phyloP scores from a whole-genome alignment of 2,888 invertebrate species.

The Acrobasis consociella region DNA sequence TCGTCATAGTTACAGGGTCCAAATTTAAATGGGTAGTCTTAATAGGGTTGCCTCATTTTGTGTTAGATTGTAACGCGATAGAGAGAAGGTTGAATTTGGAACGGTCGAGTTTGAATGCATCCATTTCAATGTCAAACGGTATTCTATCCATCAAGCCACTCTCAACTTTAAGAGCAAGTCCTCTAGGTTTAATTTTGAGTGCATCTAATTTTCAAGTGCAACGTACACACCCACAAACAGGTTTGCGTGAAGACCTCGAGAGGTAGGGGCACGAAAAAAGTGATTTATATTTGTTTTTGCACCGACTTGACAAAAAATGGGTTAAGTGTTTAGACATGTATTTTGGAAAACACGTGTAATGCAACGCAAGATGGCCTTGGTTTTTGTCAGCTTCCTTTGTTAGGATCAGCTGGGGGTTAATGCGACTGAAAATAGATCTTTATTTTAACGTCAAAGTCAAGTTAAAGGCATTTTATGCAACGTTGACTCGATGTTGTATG shows the following conservation, averaged over 20 bases:
- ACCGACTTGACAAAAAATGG: slow-evolving; percentile 59
- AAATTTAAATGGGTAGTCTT: slow-evolving; percentile 27
- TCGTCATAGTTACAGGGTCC: slow-evolving; percentile 3
- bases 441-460: slow-evolving; percentile 2
- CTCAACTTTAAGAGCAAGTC: not conserved
- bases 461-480: not conserved
- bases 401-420: slow-evolving; percentile 17
- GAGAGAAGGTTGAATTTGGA: slow-evolving; percentile 27
- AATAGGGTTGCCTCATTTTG: slow-evolving; percentile 12
- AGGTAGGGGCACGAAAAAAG: slow-evolving; percentile 50
- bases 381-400: slow-evolving; percentile 41
- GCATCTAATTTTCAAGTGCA: slow-evolving; percentile 40
- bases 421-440: slow-evolving; percentile 5
- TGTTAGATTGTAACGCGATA: slow-evolving; percentile 20
- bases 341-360: slow-evolving; percentile 60
- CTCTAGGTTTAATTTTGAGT: slow-evolving; percentile 28
- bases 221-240: slow-evolving; percentile 46
- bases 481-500: not conserved
- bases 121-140: slow-evolving; percentile 44
- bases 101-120: slow-evolving; percentile 23
- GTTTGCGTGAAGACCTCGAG: slow-evolving; percentile 42
- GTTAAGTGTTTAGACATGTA: slow-evolving; percentile 65
- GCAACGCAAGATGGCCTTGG: slow-evolving; percentile 44
- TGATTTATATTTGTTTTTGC: slow-evolving; percentile 66
- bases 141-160: slow-evolving; percentile 25